These are phyloP conservation scores for Lagorchestes hirsutus DNA, from an alignment of 2,797 vertebrate species.

Conservation along the genomic window DNA sequence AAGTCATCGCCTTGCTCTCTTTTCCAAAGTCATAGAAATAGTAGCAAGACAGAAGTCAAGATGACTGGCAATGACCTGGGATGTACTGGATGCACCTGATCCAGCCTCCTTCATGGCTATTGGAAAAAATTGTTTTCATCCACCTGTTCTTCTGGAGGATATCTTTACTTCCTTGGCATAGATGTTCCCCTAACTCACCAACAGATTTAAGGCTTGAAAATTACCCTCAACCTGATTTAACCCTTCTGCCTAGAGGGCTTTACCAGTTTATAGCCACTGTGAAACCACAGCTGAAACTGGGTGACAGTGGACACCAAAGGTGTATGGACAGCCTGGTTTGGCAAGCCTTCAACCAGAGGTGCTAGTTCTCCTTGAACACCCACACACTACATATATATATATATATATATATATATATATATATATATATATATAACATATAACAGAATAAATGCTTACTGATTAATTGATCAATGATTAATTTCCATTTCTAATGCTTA, in stretches of 20 bases:
- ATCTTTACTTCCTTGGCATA: background rate
- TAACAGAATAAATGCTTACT: background rate
- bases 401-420: no score
- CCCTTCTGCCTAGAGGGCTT: background rate
- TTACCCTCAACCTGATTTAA: background rate
- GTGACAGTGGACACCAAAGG: background rate
- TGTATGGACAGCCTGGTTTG: background rate
- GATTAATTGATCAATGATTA: background rate
- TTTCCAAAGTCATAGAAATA: no score
- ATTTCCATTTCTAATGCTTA: background rate
- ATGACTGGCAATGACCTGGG: background rate
- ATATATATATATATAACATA: background rate
- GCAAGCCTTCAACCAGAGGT: background rate
- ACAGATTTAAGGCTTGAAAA: background rate
- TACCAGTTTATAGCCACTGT: background rate
- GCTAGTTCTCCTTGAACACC: background rate
- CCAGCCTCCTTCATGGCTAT: background rate
- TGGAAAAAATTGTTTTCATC: background rate
- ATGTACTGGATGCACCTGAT: background rate
- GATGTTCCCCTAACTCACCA: background rate
- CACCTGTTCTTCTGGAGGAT: background rate
- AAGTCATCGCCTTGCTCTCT: no score
- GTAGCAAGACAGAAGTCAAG: background rate
- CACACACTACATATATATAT: background rate
- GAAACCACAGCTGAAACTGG: background rate